phyloP scores from a whole-genome alignment of 1,140 invertebrate species.

The Trichonephila clavata region DNA sequence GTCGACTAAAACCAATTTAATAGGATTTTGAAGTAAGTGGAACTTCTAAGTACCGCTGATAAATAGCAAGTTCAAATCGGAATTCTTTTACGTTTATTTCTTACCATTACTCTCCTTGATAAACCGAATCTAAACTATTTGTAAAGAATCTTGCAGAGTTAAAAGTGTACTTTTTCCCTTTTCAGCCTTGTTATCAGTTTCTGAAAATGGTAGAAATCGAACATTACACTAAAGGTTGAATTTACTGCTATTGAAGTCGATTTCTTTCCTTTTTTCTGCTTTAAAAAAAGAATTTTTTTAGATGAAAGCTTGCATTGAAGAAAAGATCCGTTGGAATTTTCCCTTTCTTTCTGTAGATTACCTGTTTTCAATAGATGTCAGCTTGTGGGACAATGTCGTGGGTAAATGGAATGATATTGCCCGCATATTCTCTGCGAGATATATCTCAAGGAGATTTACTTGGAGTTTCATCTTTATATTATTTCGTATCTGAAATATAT shows the following conservation, averaged over 20 bases:
- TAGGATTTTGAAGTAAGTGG: too few species aligned
- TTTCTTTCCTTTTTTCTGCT: background rate
- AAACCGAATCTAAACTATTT: conserved; percentile 3
- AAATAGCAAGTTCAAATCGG: too few species aligned
- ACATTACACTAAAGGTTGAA: background rate
- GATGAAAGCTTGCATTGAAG: background rate
- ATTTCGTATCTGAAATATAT: background rate
- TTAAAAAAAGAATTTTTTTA: background rate
- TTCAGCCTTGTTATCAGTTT: background rate
- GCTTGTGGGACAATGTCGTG: background rate
- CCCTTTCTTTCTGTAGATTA: background rate
- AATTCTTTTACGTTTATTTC: background rate
- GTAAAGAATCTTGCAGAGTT: background rate
- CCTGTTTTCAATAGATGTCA: conserved; percentile 15
- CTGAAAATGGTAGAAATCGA: background rate
- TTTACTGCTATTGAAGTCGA: background rate
- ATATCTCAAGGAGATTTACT: background rate
- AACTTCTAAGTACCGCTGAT: too few species aligned
- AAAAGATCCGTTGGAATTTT: background rate
- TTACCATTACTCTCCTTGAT: background rate
- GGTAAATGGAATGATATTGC: background rate
- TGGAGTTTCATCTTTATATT: background rate
- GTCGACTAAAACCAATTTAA: too few species aligned
- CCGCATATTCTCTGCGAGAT: background rate
- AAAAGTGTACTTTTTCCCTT: background rate